A percentile compares a stretch with the other conserved stretches of the same genome.
phyloP scores from a whole-genome alignment of 1,140 invertebrate species.

The Papilio glaucus region DNA sequence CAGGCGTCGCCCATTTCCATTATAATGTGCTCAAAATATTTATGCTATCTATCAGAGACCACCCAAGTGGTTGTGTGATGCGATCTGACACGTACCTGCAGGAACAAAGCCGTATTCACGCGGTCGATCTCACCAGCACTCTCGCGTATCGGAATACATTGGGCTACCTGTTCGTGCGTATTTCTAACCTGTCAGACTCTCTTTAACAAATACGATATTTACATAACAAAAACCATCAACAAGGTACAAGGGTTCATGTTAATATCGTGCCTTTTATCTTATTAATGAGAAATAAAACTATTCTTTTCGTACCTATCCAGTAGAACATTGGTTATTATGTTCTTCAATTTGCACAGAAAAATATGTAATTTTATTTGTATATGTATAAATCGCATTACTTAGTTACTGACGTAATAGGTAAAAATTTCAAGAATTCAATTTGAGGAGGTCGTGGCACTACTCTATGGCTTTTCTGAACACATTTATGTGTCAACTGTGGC shows the following conservation, averaged over 20 bases:
- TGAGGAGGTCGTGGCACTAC: too few relatives aligned
- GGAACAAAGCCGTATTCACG: conserved; percentile 70
- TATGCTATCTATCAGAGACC: conserved; percentile 73
- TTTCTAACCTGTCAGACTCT: not conserved
- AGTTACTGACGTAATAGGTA: too few relatives aligned
- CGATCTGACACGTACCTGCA: conserved; percentile 74
- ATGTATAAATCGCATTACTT: too few relatives aligned
- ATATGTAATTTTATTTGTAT: too few relatives aligned
- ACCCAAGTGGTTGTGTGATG: conserved; percentile 73
- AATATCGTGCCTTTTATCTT: not conserved
- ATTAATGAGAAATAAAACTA: not conserved
- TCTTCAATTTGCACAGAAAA: too few relatives aligned
- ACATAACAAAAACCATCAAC: conserved; percentile 10
- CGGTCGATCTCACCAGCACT: conserved; percentile 51
- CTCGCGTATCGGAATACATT: conserved; percentile 24
- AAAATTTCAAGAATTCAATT: too few relatives aligned
- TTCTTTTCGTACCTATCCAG: not conserved
- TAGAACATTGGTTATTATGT: not conserved
- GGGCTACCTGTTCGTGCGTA: conserved; percentile 13
- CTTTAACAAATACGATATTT: conserved; percentile 20
- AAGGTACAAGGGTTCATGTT: not conserved
- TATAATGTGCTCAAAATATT: conserved; percentile 78
- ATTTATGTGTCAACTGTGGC: too few relatives aligned
- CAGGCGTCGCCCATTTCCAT: conserved; percentile 73
- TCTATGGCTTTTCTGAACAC: too few relatives aligned